Conservation (phyloP, 2,888 invertebrate species). For the Drosophila meridionalis region DNA sequence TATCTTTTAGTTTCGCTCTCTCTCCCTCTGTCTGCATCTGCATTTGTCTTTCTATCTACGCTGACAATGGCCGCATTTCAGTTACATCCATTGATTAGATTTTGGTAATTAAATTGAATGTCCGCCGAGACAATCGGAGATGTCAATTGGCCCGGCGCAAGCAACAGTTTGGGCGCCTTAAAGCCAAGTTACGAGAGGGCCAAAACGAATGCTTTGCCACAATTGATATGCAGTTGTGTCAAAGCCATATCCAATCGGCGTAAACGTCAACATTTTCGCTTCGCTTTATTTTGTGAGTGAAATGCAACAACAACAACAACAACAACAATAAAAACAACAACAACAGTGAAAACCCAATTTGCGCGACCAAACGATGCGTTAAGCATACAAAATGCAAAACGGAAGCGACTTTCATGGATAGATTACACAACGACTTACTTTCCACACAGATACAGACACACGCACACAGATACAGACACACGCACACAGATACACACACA, state of each 20-base stretch:
- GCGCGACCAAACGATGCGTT: conserved; percentile 72
- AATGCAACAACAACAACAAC: conserved; percentile 24
- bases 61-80: conserved; percentile 26
- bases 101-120: conserved; percentile 43
- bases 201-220: conserved; percentile 9
- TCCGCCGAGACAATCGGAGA: not conserved
- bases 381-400: conserved; percentile 74
- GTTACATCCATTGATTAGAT: conserved; percentile 21
- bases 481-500: not conserved
- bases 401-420: conserved; percentile 68
- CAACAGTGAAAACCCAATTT: conserved; percentile 70
- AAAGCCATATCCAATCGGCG: conserved; percentile 45
- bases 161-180: not conserved
- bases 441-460: not conserved
- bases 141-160: conserved; percentile 27
- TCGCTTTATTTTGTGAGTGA: conserved; percentile 27
- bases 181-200: not conserved
- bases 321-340: conserved; percentile 21
- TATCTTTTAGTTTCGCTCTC: not conserved
- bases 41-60: not conserved
- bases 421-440: conserved; percentile 64
- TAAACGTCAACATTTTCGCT: conserved; percentile 43
- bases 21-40: not conserved
- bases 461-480: not conserved
- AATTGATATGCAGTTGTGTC: conserved; percentile 26